Conservation (phyloP, 2,113 vertebrate genomes). For the Chaenogobius annularis region DNA sequence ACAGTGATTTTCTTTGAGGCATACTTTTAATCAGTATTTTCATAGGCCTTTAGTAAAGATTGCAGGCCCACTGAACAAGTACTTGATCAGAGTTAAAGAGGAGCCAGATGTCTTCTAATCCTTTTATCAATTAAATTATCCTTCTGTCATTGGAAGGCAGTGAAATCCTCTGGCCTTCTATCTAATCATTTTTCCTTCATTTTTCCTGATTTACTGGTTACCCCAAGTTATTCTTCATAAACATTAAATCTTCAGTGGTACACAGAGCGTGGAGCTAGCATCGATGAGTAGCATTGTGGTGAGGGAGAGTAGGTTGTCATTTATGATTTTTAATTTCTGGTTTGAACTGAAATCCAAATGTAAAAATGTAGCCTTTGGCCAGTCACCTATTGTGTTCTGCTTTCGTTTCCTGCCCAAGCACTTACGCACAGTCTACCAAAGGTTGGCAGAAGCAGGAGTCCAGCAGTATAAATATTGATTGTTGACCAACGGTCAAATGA, state of each 20-base stretch:
- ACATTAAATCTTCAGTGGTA: background rate
- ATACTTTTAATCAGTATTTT: slow-evolving; percentile 26
- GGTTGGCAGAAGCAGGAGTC: slow-evolving; percentile 36
- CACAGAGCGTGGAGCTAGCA: background rate
- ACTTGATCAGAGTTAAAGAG: slow-evolving; percentile 54
- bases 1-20: slow-evolving; percentile 63
- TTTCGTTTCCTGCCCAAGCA: background rate
- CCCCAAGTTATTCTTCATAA: slow-evolving; percentile 4
- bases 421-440: slow-evolving; percentile 33
- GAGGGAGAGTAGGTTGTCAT: too few relatives aligned
- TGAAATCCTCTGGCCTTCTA: slow-evolving; percentile 25
- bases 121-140: slow-evolving; percentile 4
- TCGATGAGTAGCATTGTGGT: too few relatives aligned
- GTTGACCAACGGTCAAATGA: slow-evolving; percentile 40
- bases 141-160: slow-evolving; percentile 21
- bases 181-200: slow-evolving; percentile 6
- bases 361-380: too few relatives aligned
- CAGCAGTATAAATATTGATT: slow-evolving; percentile 58
- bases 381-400: background rate
- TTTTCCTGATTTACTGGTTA: background rate
- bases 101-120: slow-evolving; percentile 41
- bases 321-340: too few relatives aligned
- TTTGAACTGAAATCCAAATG: too few relatives aligned
- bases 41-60: slow-evolving; percentile 39
- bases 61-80: slow-evolving; percentile 34